Evolutionary conservation across 2,113 vertebrate species (phyloP), one percentile per base, ranked within the genome.

Genomic region (Scalopus aquaticus): DNA sequence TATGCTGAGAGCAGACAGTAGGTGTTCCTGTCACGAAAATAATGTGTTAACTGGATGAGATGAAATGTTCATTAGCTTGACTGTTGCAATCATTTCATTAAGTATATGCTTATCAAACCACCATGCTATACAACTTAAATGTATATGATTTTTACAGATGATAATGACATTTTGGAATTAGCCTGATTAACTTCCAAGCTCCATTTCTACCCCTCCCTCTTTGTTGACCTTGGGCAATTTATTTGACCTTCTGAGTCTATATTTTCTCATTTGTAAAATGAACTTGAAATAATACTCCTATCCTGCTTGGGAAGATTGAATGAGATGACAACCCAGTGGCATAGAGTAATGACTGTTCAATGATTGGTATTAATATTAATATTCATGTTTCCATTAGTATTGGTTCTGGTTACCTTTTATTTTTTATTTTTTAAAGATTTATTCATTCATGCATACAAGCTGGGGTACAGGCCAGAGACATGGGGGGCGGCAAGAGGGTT

Each of bases 211-310:
- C 6, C 32, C 3, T 67, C 49, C 30, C 24, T 69, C 8, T 10
- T 9, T 42, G 32, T 84, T 26, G 12, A 42, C 30, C 37, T 80
- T 49, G 62, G 77, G 32, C 2, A 65, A 85, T 44, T 81, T 81
- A 51, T 37, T 94, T 81, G 74, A 56, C 20, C 26, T 92, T 88
- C 51, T 42, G 26, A 78, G 42, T 65, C 13, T 88, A 12, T 1
- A 49, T 74, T 80, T 86, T n/a, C 39, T 85, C 19, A 42, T 73
- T 46, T 72, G 60, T 72, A 90, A 95, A 90, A 56, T 62, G 58
- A 92, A 46, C 46, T 20, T 77, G 64, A 79, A 90, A 54, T 81
- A 82, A 64, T 49, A 58, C 2, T 60, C 32, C 26, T 17, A 74
- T 11, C 11, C 51, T 74, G 24, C 46, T 28, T 49, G 19, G 64